Evolutionary conservation across 1,140 invertebrate species (phyloP), one percentile per base, ranked within the genome.

Genomic region (Lasioglossum baleicum): DNA sequence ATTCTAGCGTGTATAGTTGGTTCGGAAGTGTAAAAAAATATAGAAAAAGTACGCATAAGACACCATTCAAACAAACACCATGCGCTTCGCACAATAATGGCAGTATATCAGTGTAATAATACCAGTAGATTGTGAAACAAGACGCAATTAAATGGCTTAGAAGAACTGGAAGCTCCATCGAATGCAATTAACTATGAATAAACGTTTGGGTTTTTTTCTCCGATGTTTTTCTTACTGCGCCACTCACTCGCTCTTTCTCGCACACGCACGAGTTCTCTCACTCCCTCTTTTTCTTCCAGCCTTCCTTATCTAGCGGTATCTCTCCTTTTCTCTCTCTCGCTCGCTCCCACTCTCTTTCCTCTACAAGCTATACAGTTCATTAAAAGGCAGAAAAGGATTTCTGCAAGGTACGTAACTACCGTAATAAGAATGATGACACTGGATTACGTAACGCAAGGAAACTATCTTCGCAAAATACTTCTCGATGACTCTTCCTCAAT

Each of bases 21-120:
- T 56, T 66, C 20, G n/a, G 51, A 73, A 79, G 44, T 73, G 70
- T 79, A 79, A 64, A 78, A 70, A 64, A 77, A 58, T 73, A 73
- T 42, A 73, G 42, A 72, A 78, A 35, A 64, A 53, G 20, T 65
- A 73, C 61, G 53, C 61, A 22, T 40, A 51, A 31, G 7, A 58
- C n/a, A 58, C n/a, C 61, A 73, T 79, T 63, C 76, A 72, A 73
- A 79, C 76, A 79, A 63, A 79, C 76, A 78, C 68, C 75, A 72
- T 72, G 60, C 69, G 51, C 60, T 20, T 73, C 61, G 70, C 61
- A 78, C 75, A 79, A 79, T 35, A 79, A 56, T 79, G 76, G 76
- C 76, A 79, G 76, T 79, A 71, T 77, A 79, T 73, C 76, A 71
- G 70, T 79, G 44, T 79, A 71, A 79, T 79, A 79, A 79, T 79